These are phyloP conservation scores for Congeria kusceri DNA, from an alignment of 2,888 invertebrate genomes.

Conservation along the genomic window DNA sequence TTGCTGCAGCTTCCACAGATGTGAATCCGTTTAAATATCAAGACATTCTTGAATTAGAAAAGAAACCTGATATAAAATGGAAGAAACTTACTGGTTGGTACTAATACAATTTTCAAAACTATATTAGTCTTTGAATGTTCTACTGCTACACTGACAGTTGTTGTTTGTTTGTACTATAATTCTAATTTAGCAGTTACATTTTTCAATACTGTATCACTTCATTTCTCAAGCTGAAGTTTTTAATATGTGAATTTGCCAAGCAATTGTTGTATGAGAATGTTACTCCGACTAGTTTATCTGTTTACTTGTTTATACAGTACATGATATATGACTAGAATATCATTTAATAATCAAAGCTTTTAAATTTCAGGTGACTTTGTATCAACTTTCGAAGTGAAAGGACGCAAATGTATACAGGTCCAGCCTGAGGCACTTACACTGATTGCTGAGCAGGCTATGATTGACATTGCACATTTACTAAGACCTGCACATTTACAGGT, in stretches of 20 bases:
- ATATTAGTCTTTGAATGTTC: not conserved
- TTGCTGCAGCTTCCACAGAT: constrained; percentile 71
- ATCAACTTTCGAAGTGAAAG: constrained; percentile 81
- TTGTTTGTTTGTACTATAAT: too few species aligned
- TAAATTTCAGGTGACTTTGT: constrained; percentile 83
- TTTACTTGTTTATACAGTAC: too few species aligned
- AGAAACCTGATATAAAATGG: constrained; percentile 79
- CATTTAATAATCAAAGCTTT: too few species aligned
- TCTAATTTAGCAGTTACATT: too few species aligned
- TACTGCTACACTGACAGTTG: not conserved
- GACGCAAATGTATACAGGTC: constrained; percentile 81
- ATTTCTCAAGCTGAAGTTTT: too few species aligned
- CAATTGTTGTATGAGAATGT: too few species aligned
- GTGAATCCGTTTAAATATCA: constrained; percentile 84
- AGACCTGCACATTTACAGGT: constrained; percentile 85
- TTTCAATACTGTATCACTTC: too few species aligned
- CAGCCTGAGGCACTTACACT: constrained; percentile 83
- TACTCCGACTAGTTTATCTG: too few species aligned
- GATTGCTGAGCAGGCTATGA: constrained; percentile 84
- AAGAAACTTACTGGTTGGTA: constrained; percentile 84
- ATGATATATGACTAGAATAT: too few species aligned
- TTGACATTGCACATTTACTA: constrained; percentile 84
- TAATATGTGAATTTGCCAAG: too few species aligned
- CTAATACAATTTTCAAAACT: not conserved
- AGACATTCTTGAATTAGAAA: constrained; percentile 82